These are phyloP conservation scores for Myzus persicae DNA, from an alignment of 1,140 invertebrate species.

Conservation along the genomic window DNA sequence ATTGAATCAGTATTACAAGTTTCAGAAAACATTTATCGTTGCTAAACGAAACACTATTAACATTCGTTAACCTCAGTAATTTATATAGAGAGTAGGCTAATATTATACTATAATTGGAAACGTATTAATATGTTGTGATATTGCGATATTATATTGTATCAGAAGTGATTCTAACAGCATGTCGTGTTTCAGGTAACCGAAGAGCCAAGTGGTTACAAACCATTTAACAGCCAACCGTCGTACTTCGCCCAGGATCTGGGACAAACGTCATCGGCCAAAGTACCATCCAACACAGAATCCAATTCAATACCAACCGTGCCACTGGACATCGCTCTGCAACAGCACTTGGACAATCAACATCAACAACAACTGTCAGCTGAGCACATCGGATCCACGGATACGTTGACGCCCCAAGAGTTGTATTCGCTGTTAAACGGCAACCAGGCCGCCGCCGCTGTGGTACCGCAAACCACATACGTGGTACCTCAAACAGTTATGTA, in stretches of 20 bases:
- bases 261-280: conserved; percentile 64
- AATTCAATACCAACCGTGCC: conserved; percentile 65
- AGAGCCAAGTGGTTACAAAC: conserved; percentile 65
- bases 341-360: conserved; percentile 51
- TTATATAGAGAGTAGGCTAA: neutral
- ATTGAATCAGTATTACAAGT: neutral
- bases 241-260: conserved; percentile 67
- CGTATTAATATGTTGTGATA: neutral
- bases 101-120: no score
- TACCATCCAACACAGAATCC: conserved; percentile 65
- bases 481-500: conserved; percentile 34
- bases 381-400: conserved; percentile 61
- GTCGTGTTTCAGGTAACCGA: conserved; percentile 62
- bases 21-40: neutral
- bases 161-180: neutral
- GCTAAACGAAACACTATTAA: neutral
- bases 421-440: conserved; percentile 68
- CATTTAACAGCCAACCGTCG: conserved; percentile 64
- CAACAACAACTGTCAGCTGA: conserved; percentile 37
- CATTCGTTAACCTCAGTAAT: neutral
- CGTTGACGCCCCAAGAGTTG: conserved; percentile 68
- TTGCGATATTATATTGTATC: neutral
- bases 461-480: neutral
- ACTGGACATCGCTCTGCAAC: conserved; percentile 62
- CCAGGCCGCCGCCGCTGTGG: conserved; percentile 12